Percentiles rank a stretch among this genome's conserved stretches.
Evolutionary conservation across 2,888 invertebrate genomes (phyloP).

Genomic region (Melanostoma mellinum): DNA sequence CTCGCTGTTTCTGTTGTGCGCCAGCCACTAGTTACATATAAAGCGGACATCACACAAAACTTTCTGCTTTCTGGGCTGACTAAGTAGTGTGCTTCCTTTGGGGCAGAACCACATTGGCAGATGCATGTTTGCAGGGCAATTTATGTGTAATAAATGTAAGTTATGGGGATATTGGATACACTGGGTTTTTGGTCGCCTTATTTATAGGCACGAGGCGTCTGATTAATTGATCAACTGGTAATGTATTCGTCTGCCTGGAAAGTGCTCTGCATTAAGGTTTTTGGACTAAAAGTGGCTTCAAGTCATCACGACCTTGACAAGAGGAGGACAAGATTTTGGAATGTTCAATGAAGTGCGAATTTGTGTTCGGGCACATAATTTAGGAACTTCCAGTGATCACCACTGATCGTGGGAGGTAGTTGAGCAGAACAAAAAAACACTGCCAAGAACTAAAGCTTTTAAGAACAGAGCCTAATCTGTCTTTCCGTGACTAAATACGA

Average conservation of each 20-base stretch:
- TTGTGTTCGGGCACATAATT: no score
- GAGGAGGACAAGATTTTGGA: no score
- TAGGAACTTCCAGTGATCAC: no score
- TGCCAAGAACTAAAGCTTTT: no score
- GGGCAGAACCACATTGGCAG: constrained; percentile 44
- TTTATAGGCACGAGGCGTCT: constrained; percentile 38
- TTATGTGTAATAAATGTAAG: constrained; percentile 65
- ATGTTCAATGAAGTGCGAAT: no score
- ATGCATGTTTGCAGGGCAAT: constrained; percentile 44
- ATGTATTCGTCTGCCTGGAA: constrained; percentile 3
- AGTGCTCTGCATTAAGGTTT: constrained; percentile 10
- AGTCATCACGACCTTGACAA: constrained; percentile 13
- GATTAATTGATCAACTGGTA: constrained; percentile 49
- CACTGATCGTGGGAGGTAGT: no score
- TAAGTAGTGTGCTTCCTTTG: constrained; percentile 18
- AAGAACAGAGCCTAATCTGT: no score
- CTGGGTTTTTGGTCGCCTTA: constrained; percentile 28
- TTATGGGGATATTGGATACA: constrained; percentile 60
- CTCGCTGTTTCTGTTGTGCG: constrained; percentile 12
- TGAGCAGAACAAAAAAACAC: no score
- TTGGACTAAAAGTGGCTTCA: neutral
- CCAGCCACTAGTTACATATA: constrained; percentile 4
- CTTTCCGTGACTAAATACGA: no score
- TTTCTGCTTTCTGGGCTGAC: neutral
- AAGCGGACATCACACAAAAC: constrained; percentile 5